Evolutionary conservation across 2,113 vertebrate genomes (phyloP).

Genomic region (Brienomyrus brachyistius): DNA sequence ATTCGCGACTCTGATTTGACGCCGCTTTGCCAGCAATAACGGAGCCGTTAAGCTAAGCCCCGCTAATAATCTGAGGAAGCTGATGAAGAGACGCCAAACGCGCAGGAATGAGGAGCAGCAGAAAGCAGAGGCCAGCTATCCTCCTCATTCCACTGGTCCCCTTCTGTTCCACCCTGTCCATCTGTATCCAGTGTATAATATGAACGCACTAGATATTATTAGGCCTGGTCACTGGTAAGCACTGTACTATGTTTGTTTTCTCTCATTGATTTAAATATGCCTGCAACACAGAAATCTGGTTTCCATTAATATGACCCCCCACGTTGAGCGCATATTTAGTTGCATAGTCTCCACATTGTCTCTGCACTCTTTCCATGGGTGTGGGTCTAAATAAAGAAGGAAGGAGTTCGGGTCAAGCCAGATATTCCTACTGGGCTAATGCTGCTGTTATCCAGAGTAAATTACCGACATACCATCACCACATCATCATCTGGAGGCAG

Average conservation of each 20-base stretch:
- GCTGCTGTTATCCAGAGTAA: not conserved
- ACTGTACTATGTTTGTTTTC: constrained; percentile 21
- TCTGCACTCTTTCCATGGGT: constrained; percentile 22
- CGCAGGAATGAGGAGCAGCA: constrained; percentile 49
- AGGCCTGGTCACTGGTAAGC: constrained; percentile 27
- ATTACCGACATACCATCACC: not conserved
- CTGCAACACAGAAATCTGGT: constrained; percentile 48
- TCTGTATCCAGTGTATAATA: not conserved
- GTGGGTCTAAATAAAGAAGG: not conserved
- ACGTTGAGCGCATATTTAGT: constrained; percentile 37
- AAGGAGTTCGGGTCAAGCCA: not conserved
- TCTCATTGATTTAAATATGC: constrained; percentile 26
- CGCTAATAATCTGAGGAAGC: no score
- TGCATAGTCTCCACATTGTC: constrained; percentile 49
- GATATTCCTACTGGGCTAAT: not conserved
- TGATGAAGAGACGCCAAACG: no score
- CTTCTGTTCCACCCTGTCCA: constrained; percentile 4
- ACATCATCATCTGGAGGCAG: not conserved
- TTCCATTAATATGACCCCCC: constrained; percentile 56
- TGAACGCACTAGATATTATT: not conserved
- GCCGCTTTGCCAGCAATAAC: no score
- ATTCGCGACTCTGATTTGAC: no score
- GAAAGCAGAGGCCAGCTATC: constrained; percentile 60
- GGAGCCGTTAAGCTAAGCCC: no score
- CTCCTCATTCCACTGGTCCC: constrained; percentile 48